Base-by-base conservation (phyloP, 35 echinoderm and acorn worm species). In the Strongylocentrotus purpuratus region DNA sequence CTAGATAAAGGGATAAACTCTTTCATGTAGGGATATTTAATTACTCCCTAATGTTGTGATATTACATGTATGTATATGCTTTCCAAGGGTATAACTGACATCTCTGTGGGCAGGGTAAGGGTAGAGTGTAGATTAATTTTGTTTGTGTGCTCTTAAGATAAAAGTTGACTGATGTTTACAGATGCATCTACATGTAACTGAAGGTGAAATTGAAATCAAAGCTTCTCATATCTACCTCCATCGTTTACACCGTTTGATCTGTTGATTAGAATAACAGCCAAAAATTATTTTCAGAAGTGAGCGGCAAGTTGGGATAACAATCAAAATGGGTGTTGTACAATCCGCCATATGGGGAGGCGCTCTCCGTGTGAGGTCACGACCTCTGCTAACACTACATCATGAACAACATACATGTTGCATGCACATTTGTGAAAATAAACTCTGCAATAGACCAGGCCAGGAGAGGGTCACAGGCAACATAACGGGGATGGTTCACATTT, bases 341-440 rank as follows among this genome's bases (percentile, higher is more conserved):
- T 78, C 65, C 22, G 65, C 65, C 65, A 78, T 78, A 78, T 78
- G 65, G 65, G 22, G 28, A 78, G 65, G 65, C 65, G 20, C 65
- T 78, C 65, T 7, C 28, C 25, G 5, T 78, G 65, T 4, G 65
- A 78, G 65, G 22, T 78, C 65, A 28, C 20, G 65, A 78, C 65
- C 65, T 78, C 7, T 78, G 65, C n/a, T 78, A 78, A 78, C 20
- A 8, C 20, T 78, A 28, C 65, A 78, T 22, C 65, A 78, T 78
- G 65, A 78, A n/a, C 28, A 78, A n/a, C 65, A 78, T 78, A 78
- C 65, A 78, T 78, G 65, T 78, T 78, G 22, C 22, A 28, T 78
- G 65, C 65, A 78, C 65, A 78, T 78, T 78, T 78, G 65, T 78
- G 65, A 78, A 78, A 78, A 78, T 78, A 78, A 78, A 78, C 65